Percentiles rank a stretch among this genome's conserved stretches.
phyloP scores from a whole-genome alignment of 2,888 invertebrate genomes.

The Synanthedon andrenaeformis region DNA sequence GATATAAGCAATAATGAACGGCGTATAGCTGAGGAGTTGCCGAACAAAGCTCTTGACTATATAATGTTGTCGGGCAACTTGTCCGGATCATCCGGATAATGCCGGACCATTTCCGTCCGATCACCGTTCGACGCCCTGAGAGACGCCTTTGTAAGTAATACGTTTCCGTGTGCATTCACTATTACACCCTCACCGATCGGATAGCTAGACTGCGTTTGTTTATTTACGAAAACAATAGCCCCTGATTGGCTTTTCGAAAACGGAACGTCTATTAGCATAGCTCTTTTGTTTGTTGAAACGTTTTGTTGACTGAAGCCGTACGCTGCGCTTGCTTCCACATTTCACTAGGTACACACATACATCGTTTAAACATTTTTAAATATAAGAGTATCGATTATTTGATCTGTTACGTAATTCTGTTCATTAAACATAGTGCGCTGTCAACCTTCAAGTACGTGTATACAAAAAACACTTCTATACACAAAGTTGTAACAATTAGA shows the following conservation, averaged over 20 bases:
- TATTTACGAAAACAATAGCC: background rate
- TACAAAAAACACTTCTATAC: no score
- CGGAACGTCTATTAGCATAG: background rate
- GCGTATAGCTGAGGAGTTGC: background rate
- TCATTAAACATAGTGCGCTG: no score
- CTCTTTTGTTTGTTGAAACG: no score
- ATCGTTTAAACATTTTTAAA: no score
- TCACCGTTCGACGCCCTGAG: background rate
- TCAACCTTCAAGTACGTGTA: no score
- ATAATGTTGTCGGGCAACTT: constrained; percentile 26
- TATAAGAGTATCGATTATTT: no score
- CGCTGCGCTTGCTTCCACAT: no score
- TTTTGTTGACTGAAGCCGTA: no score
- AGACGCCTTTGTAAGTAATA: constrained; percentile 7
- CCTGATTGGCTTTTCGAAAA: background rate
- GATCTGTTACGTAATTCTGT: no score
- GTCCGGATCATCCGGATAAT: constrained; percentile 53
- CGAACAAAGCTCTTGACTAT: background rate
- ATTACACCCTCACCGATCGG: background rate
- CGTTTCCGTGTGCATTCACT: constrained; percentile 1
- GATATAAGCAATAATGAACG: no score
- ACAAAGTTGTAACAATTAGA: no score
- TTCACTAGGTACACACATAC: no score
- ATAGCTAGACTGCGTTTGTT: background rate
- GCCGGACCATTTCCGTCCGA: constrained; percentile 23